Base-by-base conservation (phyloP, 1,140 invertebrate species). In the Scaptomyza montana region DNA sequence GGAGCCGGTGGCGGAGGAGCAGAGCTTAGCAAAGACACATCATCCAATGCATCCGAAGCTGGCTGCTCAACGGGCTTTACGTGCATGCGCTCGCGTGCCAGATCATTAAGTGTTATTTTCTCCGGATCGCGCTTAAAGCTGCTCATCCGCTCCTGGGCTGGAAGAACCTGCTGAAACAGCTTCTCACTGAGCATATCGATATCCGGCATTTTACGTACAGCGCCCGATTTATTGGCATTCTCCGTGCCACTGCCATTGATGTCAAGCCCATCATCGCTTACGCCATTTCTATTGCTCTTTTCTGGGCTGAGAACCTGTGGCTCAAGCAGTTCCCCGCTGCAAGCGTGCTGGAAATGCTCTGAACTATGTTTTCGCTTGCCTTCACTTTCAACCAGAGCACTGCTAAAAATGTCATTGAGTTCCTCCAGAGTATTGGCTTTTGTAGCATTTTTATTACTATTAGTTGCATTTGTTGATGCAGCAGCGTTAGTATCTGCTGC, bases 101-200 rank as follows among this genome's bases (percentile, higher is more conserved):
- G 50, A 45, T 90, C 90, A 86, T 96, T 96, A 93, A 96, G 94
- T 45, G 96, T 94, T 50, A 96, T 91, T 92, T 96, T 96, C 67
- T 94, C 94, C 21, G 93, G 82, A 67, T 92, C 89, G 82, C 77
- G 70, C 51, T 90, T 92, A 39, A 92, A 91, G 50, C 71, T 91
- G 12, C 55, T n/a, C 62, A 81, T 73, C 2, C 90, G 72, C 54
- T 90, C 77, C 46, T 79, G 71, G 0, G 53, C 25, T 19, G 80
- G 72, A 33, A 92, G 49, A 28, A 80, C 81, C 61, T 81, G 56
- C 62, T 90, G 78, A 53, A 91, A 90, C 10, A 91, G 66, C 56
- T 91, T 75, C 41, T 91, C 90, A 47, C 90, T 91, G 3, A 91
- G 51, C 74, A 80, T 89, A 74, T 92, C 90, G 25, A 91, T 92